Evolutionary conservation across 92 coral and sea anemone species (phyloP).

Genomic region (Zoanthus sansibaricus): DNA sequence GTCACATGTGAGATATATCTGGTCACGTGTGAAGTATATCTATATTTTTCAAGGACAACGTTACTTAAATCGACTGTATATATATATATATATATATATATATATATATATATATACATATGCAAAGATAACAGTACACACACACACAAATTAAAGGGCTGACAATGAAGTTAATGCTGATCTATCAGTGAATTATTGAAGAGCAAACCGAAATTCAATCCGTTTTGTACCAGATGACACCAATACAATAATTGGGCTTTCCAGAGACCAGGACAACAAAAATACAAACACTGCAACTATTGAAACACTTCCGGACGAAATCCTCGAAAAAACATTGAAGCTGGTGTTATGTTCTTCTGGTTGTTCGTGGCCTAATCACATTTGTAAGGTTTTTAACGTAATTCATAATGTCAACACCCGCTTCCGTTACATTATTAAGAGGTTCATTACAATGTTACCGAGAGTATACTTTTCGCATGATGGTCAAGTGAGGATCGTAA

Average conservation of each 20-base stretch:
- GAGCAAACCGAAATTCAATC: too few species aligned
- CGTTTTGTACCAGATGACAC: too few species aligned
- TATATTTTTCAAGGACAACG: too few species aligned
- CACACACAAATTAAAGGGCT: too few species aligned
- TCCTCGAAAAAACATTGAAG: background rate
- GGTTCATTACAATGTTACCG: background rate
- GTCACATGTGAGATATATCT: too few species aligned
- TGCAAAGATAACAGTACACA: too few species aligned
- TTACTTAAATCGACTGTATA: too few species aligned
- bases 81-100: too few species aligned
- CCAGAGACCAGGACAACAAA: background rate
- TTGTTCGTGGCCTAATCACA: background rate
- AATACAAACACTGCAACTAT: background rate
- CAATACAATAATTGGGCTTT: background rate
- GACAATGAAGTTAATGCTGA: constrained; percentile 43
- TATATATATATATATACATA: too few species aligned
- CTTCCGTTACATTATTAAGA: background rate
- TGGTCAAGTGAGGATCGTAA: background rate
- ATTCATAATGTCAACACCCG: background rate
- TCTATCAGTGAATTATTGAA: background rate
- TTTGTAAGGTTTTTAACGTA: background rate
- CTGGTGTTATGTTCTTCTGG: background rate
- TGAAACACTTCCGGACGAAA: background rate
- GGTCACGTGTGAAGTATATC: too few species aligned
- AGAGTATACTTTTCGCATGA: background rate